These are phyloP conservation scores for Microctenopoma stevenorrisi DNA, from an alignment of 2,797 vertebrate species.

Conservation along the genomic window DNA sequence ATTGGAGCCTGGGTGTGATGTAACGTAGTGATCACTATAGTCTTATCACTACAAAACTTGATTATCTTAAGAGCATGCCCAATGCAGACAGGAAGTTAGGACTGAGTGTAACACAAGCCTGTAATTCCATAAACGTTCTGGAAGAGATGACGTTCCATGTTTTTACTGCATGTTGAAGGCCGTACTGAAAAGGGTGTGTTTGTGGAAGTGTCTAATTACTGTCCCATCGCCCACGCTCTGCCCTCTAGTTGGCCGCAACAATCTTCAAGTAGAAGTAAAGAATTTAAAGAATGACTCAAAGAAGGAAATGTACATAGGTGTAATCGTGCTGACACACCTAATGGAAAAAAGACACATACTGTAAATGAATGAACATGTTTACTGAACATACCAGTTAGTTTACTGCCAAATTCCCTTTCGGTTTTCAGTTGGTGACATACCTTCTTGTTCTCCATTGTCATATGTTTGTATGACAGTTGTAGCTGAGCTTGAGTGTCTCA, in stretches of 20 bases:
- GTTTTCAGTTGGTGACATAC: conserved; percentile 7
- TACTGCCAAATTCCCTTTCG: background rate
- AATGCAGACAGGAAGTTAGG: conserved; percentile 25
- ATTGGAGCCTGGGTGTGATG: conserved; percentile 30
- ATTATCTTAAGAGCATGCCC: conserved; percentile 48
- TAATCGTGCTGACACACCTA: conserved; percentile 7
- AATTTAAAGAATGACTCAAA: conserved; percentile 62
- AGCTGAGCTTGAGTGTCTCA: conserved; percentile 46
- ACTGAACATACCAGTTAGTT: background rate
- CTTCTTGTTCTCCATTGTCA: conserved; percentile 35
- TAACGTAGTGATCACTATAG: background rate
- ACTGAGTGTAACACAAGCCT: conserved; percentile 20
- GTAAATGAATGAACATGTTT: background rate
- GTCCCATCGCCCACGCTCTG: conserved; percentile 43
- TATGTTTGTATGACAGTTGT: conserved; percentile 52
- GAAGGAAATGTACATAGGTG: conserved; percentile 17
- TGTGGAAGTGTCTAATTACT: conserved; percentile 51
- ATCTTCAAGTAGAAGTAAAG: conserved; percentile 43
- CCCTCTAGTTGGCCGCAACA: conserved; percentile 58
- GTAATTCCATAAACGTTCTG: conserved; percentile 33
- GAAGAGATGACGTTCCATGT: conserved; percentile 46
- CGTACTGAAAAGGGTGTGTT: conserved; percentile 48
- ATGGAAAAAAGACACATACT: background rate
- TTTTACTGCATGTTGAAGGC: conserved; percentile 48
- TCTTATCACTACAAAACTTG: conserved; percentile 44